Percentiles rank a stretch among this genome's conserved stretches.
These are phyloP conservation scores for Lithophane leautieri DNA, from an alignment of 2,888 invertebrate species.

Conservation along the genomic window DNA sequence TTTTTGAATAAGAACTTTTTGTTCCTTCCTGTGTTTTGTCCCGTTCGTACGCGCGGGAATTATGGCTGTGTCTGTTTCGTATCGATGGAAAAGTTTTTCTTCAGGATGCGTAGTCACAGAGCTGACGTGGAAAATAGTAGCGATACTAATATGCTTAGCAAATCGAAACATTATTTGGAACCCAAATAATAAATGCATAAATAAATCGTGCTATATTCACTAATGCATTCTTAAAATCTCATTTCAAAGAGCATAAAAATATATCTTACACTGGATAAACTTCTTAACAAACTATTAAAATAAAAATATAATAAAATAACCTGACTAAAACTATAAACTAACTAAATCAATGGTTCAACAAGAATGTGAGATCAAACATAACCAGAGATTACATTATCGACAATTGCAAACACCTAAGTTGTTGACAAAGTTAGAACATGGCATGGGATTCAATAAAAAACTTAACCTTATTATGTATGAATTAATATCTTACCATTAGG, in stretches of 20 bases:
- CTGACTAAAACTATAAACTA: no score
- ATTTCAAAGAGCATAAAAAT: not conserved
- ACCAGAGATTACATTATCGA: not conserved
- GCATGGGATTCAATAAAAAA: no score
- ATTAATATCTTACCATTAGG: not conserved
- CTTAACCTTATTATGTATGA: no score
- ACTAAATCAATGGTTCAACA: not conserved
- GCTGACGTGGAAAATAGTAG: slow-evolving; percentile 48
- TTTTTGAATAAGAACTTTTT: slow-evolving; percentile 74
- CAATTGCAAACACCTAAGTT: not conserved
- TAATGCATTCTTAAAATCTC: not conserved
- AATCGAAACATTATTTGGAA: not conserved
- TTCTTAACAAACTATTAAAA: no score
- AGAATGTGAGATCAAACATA: not conserved
- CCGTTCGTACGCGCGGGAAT: slow-evolving; percentile 70
- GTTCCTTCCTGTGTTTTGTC: slow-evolving; percentile 83
- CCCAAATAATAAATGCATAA: not conserved
- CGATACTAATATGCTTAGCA: not conserved
- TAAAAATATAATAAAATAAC: no score
- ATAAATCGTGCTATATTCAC: not conserved
- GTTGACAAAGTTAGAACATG: no score
- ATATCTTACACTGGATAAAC: no score
- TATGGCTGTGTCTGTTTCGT: slow-evolving; percentile 71
- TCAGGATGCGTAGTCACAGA: slow-evolving; percentile 78
- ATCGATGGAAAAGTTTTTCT: slow-evolving; percentile 80